Base-by-base conservation (phyloP, 2,888 invertebrate genomes). In the Polymixis flavicincta region DNA sequence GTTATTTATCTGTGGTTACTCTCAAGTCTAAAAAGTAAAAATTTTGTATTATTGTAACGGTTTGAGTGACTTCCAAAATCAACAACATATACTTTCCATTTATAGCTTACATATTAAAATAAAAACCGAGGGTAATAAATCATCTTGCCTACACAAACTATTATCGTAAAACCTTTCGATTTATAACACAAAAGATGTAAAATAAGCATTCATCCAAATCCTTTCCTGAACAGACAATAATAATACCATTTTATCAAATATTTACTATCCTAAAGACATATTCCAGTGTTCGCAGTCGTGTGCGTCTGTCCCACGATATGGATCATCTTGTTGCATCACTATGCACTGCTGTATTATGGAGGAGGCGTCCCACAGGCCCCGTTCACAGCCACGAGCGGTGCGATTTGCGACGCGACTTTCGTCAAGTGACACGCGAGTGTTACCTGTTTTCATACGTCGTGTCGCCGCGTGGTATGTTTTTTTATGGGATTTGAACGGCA, bases 301-400 rank as follows among this genome's bases (percentile, higher is more conserved):
- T 59, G 54, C 68, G 66, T 22, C 25, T 54, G 7, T 54, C 22
- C 32, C 14, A 13, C n/a, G 8, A 22, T 54, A 69, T 22, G 8
- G 13, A n/a, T 13, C 54, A 89, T 87, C 74, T 68, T 87, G 87
- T 88, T 89, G 89, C 91, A 92, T 92, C 84, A 89, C 88, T 89
- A 91, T 92, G 90, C 89, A 90, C 87, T 88, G 87, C 85, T 88
- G 81, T 88, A 90, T 89, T 88, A 85, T 85, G 37, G 82, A 19
- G 72, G 68, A 78, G 78, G 74, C 76, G 65, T 68, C 67, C 60
- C 45, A 50, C 71, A 71, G 52, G 7, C 54, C 32, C n/a, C 11
- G 11, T 7, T 37, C 37, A 55, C 7, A 13, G n/a, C 17, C 19
- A 17, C 17, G 32, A 54, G 54, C 32, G n/a, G 17, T 32, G 52